phyloP scores from a whole-genome alignment of 2,888 invertebrate genomes.

The Xestia xanthographa region DNA sequence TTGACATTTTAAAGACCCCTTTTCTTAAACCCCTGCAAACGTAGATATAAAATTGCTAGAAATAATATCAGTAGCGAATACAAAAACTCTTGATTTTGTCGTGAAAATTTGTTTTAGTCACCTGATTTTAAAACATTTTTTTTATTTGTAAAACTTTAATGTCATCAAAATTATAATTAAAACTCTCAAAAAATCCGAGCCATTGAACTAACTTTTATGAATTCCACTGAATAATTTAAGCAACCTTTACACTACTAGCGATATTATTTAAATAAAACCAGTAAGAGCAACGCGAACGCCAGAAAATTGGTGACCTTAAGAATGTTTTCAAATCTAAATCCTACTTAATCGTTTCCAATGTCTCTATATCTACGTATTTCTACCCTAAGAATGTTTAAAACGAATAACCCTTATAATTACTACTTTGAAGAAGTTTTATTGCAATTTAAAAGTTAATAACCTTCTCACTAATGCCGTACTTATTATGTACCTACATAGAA shows the following conservation, averaged over 20 bases:
- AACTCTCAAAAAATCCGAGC: neutral
- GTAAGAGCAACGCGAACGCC: neutral
- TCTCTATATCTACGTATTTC: conserved; percentile 38
- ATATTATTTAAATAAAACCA: neutral
- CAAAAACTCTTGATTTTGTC: accelerated
- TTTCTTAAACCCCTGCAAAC: conserved; percentile 81
- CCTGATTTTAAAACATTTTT: neutral
- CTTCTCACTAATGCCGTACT: conserved; percentile 50
- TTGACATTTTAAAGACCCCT: conserved; percentile 89
- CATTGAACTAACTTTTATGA: neutral
- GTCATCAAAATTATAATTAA: neutral
- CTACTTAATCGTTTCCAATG: conserved; percentile 35
- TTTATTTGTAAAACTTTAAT: neutral
- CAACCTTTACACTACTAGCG: too few relatives aligned
- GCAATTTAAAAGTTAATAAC: conserved; percentile 72
- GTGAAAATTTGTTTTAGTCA: neutral
- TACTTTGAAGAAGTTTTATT: conserved; percentile 78
- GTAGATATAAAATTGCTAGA: conserved; percentile 60
- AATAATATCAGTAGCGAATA: neutral
- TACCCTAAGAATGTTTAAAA: conserved; percentile 77
- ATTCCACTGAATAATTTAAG: neutral
- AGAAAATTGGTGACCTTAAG: neutral
- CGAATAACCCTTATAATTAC: conserved; percentile 82
- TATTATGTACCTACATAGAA: conserved; percentile 18
- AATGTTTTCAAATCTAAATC: neutral